phyloP scores from a whole-genome alignment of 1,140 invertebrate species.

The Orius insidiosus region DNA sequence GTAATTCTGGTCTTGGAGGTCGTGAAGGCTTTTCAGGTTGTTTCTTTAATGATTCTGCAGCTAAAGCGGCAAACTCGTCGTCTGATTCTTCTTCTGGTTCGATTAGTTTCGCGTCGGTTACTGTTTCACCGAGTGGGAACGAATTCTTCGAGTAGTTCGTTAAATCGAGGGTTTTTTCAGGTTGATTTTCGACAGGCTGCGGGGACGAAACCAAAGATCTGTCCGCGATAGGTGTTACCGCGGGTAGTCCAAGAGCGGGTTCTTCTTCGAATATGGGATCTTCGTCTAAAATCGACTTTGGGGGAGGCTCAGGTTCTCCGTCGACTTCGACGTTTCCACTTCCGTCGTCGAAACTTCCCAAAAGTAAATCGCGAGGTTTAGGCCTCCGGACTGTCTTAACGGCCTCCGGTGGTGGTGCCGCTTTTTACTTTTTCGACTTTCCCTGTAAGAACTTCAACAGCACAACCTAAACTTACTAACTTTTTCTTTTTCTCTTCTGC shows the following conservation, averaged over 20 bases:
- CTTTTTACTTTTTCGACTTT: constrained; percentile 42
- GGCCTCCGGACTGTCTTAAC: constrained; percentile 14
- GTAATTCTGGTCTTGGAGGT: constrained; percentile 11
- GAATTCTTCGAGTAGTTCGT: constrained; percentile 27
- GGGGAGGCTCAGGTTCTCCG: constrained; percentile 24
- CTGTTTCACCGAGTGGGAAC: not conserved
- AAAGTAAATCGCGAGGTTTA: constrained; percentile 39
- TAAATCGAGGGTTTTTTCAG: not conserved
- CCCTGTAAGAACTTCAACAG: constrained; percentile 69
- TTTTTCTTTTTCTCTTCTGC: constrained; percentile 49
- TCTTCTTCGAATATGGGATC: constrained; percentile 32
- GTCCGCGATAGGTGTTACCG: constrained; percentile 14
- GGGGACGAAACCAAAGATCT: constrained; percentile 1
- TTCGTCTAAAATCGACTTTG: constrained; percentile 54
- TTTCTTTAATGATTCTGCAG: constrained; percentile 47
- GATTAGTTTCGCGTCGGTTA: not conserved
- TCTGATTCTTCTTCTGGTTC: constrained; percentile 32
- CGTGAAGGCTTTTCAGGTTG: constrained; percentile 12
- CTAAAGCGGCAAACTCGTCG: constrained; percentile 55
- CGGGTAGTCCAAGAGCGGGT: constrained; percentile 8
- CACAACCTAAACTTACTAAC: constrained; percentile 60
- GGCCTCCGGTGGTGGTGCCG: constrained; percentile 28
- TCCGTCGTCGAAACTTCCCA: constrained; percentile 47
- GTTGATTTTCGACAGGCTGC: not conserved
- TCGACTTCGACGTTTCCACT: constrained; percentile 12